Percentiles rank a stretch among this genome's conserved stretches.
Evolutionary conservation across 1,140 invertebrate genomes (phyloP).

Genomic region (Pygmarrhopalites habei): DNA sequence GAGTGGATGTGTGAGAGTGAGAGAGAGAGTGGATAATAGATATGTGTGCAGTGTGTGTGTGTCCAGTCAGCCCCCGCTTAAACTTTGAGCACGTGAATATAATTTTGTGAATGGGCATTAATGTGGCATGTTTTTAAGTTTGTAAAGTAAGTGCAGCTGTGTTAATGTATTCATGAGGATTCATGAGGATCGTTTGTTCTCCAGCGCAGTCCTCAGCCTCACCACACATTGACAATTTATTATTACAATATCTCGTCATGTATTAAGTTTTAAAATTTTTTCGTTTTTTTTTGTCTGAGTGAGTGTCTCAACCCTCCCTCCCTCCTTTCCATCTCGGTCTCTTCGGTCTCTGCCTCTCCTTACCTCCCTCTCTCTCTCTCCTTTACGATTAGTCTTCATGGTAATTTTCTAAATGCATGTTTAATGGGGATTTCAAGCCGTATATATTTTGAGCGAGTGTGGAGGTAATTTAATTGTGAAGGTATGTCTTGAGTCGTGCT

Average conservation of each 20-base stretch:
- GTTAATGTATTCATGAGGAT: conserved; percentile 15
- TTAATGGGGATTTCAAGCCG: conserved; percentile 17
- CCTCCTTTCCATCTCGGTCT: background rate
- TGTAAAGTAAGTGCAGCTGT: conserved; percentile 12
- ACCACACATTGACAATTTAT: conserved; percentile 14
- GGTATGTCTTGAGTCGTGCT: conserved; percentile 16
- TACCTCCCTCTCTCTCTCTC: background rate
- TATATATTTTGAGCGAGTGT: conserved; percentile 13
- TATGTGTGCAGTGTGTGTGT: too few species aligned
- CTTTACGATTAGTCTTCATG: background rate
- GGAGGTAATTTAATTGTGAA: conserved; percentile 17
- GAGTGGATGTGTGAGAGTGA: too few species aligned
- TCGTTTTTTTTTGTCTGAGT: background rate
- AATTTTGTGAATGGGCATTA: conserved; percentile 10
- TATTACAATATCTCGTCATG: background rate
- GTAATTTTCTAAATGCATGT: conserved; percentile 18
- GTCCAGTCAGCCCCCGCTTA: too few species aligned
- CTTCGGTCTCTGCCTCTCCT: background rate
- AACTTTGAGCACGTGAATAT: conserved; percentile 4
- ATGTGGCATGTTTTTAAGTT: conserved; percentile 11
- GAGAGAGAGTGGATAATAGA: too few species aligned
- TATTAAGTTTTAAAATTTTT: conserved; percentile 7
- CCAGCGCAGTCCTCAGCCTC: background rate
- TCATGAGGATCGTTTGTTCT: conserved; percentile 13
- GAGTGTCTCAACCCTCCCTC: background rate